These are phyloP conservation scores for Trinorchestia longiramus DNA, from an alignment of 1,140 invertebrate species.

Conservation along the genomic window DNA sequence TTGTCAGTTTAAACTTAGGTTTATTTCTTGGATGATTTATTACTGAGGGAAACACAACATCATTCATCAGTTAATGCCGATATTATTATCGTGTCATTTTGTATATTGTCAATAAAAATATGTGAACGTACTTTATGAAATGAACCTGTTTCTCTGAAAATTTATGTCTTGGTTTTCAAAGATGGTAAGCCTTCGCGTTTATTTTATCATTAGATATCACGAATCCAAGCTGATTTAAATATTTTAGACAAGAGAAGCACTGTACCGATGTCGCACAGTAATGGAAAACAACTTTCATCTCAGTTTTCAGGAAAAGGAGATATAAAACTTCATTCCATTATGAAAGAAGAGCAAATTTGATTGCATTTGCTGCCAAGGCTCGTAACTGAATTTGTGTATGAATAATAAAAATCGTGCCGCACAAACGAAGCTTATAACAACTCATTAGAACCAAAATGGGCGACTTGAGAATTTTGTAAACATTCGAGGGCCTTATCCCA, in stretches of 20 bases:
- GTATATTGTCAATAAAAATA: slow-evolving; percentile 37
- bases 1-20: not conserved
- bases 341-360: too few species aligned
- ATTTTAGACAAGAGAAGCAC: not conserved
- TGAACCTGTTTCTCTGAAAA: not conserved
- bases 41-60: not conserved
- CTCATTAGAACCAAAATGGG: too few species aligned
- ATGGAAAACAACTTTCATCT: not conserved
- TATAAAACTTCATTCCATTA: too few species aligned
- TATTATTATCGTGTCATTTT: slow-evolving; percentile 32
- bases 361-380: too few species aligned
- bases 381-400: too few species aligned
- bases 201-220: not conserved
- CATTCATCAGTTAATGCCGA: not conserved
- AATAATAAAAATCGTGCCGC: too few species aligned
- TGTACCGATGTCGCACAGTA: not conserved
- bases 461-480: too few species aligned
- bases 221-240: not conserved
- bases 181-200: not conserved
- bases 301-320: not conserved
- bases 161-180: not conserved
- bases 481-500: too few species aligned
- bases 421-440: too few species aligned
- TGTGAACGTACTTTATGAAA: not conserved
- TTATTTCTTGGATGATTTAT: not conserved